Percentiles rank a stretch among this genome's conserved stretches.
Conservation (phyloP, 2,888 invertebrate species). For the Flexamia atlantica region DNA sequence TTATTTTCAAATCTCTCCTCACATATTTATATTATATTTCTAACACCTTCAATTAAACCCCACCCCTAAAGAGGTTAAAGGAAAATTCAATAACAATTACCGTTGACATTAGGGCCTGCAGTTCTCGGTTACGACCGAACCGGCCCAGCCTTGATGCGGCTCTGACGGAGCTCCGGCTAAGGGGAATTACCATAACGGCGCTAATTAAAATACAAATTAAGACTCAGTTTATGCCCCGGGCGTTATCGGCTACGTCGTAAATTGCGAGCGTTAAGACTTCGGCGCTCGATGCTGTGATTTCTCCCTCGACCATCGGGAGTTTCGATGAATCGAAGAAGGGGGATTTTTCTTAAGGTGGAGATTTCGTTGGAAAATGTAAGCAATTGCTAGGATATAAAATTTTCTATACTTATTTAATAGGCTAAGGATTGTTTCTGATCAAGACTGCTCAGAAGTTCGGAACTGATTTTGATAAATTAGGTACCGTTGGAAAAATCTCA, state of each 20-base stretch:
- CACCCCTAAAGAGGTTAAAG: not conserved
- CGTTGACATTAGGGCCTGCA: not conserved
- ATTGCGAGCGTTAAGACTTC: conserved; percentile 38
- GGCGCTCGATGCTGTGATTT: not conserved
- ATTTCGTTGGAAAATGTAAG: too few species aligned
- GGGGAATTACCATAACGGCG: conserved; percentile 62
- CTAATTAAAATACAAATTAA: conserved; percentile 66
- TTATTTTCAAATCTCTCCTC: too few species aligned
- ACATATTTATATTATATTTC: too few species aligned
- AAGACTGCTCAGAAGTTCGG: too few species aligned
- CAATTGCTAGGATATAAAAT: too few species aligned
- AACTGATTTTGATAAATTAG: too few species aligned
- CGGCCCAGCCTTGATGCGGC: not conserved
- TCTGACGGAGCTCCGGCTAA: not conserved
- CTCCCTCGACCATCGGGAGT: too few species aligned
- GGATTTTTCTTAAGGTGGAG: too few species aligned
- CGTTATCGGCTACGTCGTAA: conserved; percentile 59
- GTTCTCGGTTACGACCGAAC: not conserved
- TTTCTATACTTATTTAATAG: too few species aligned
- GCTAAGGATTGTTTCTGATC: too few species aligned
- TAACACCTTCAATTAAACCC: not conserved
- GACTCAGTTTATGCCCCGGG: conserved; percentile 48
- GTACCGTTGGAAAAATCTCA: too few species aligned
- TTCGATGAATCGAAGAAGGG: too few species aligned
- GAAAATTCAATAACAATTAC: not conserved